Conservation (phyloP, 2,797 vertebrate genomes). For the Diglossa cyanea region DNA sequence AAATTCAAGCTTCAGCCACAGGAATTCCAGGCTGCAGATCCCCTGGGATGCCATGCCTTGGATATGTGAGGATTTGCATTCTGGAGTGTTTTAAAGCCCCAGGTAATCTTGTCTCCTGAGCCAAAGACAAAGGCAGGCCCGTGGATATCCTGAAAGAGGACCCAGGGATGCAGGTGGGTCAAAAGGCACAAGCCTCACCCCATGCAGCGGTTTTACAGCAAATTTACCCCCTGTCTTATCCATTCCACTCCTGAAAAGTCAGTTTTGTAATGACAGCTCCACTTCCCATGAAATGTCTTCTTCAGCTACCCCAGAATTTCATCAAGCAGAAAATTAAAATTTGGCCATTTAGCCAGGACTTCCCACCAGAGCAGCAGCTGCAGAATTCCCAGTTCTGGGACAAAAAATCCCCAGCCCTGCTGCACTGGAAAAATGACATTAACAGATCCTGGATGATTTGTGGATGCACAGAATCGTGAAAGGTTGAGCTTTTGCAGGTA, state of each 20-base stretch:
- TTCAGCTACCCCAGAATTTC: neutral
- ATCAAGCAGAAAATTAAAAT: neutral
- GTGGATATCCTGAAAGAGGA: neutral
- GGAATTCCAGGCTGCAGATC: neutral
- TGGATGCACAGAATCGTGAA: neutral
- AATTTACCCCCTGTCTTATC: neutral
- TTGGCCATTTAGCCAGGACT: neutral
- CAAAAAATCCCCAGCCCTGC: neutral
- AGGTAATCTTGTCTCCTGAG: neutral
- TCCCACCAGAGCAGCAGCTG: neutral
- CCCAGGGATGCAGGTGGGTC: neutral
- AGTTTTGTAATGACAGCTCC: neutral
- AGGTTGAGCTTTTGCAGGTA: neutral
- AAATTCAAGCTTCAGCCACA: neutral
- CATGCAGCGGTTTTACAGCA: fast-evolving
- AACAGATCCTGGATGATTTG: neutral
- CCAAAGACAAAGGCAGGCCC: neutral
- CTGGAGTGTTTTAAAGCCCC: neutral
- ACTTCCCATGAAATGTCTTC: neutral
- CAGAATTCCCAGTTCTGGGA: neutral
- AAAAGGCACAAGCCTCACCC: neutral
- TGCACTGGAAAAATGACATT: neutral
- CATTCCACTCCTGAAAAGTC: neutral
- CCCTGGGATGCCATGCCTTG: neutral
- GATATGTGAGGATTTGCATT: neutral